These are phyloP conservation scores for Ormyrus labotus DNA, from an alignment of 2,888 invertebrate species.

Conservation along the genomic window DNA sequence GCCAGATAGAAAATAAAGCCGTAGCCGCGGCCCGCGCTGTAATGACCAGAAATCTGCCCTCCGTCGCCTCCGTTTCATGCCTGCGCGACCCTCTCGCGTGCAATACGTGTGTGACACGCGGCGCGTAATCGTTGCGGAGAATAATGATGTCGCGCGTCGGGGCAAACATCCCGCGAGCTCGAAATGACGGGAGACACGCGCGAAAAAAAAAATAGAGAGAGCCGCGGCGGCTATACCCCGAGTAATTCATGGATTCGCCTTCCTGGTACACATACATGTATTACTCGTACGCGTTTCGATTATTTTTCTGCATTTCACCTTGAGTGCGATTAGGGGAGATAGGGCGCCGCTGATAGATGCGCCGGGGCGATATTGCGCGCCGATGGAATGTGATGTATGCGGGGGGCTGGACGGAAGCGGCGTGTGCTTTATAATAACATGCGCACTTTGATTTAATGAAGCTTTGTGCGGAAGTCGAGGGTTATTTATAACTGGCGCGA, in stretches of 20 bases:
- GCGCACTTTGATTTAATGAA: too few relatives aligned
- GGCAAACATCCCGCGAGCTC: not conserved
- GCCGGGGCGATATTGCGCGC: too few relatives aligned
- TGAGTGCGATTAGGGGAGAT: too few relatives aligned
- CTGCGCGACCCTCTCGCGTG: not conserved
- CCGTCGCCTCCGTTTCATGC: not conserved
- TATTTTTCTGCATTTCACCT: too few relatives aligned
- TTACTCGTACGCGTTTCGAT: too few relatives aligned
- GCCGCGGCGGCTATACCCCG: not conserved
- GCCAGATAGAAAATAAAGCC: slow-evolving; percentile 31
- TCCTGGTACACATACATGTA: not conserved
- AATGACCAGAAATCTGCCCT: slow-evolving; percentile 47
- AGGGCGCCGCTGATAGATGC: too few relatives aligned
- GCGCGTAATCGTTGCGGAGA: slow-evolving; percentile 23
- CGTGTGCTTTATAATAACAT: too few relatives aligned
- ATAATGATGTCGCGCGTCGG: slow-evolving; percentile 38
- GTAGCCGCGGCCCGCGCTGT: not conserved
- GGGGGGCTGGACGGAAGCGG: too few relatives aligned
- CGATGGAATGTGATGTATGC: too few relatives aligned
- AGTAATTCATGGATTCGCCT: slow-evolving; percentile 37
- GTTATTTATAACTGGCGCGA: too few relatives aligned
- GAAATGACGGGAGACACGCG: not conserved
- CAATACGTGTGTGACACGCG: slow-evolving; percentile 14
- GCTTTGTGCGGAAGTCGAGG: not conserved
- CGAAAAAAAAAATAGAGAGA: not conserved